phyloP scores from a whole-genome alignment of 2,888 invertebrate genomes.

The Leucoma salicis region DNA sequence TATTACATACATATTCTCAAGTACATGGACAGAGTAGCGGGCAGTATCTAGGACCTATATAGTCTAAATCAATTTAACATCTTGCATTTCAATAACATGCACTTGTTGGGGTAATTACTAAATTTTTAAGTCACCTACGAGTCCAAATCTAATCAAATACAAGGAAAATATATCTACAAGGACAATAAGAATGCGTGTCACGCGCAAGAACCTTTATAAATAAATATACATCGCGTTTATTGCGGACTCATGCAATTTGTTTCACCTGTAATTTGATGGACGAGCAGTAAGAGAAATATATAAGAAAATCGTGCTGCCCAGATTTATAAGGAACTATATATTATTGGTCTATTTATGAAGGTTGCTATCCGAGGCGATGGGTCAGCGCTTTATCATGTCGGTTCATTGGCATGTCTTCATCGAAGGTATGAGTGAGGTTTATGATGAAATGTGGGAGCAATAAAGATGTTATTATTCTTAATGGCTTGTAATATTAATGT shows the following conservation, averaged over 20 bases:
- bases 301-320: constrained; percentile 31
- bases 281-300: constrained; percentile 36
- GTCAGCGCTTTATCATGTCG: constrained; percentile 26
- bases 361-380: constrained; percentile 19
- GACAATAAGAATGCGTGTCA: constrained; percentile 43
- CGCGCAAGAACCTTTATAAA: constrained; percentile 53
- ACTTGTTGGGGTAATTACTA: too few species aligned
- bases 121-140: neutral
- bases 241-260: constrained; percentile 59
- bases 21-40: too few species aligned
- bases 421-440: constrained; percentile 1
- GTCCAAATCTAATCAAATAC: neutral
- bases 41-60: too few species aligned
- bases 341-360: constrained; percentile 29
- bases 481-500: neutral
- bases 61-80: too few species aligned
- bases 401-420: constrained; percentile 33
- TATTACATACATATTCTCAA: too few species aligned
- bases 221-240: constrained; percentile 64
- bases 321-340: constrained; percentile 30
- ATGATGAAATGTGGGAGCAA: constrained; percentile 2
- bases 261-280: constrained; percentile 72
- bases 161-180: constrained; percentile 18
- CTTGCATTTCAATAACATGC: too few species aligned
- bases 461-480: neutral